Percentiles rank a stretch among this genome's conserved stretches.
Evolutionary conservation across 2,888 invertebrate species (phyloP).

Genomic region (Protophormia terraenovae): DNA sequence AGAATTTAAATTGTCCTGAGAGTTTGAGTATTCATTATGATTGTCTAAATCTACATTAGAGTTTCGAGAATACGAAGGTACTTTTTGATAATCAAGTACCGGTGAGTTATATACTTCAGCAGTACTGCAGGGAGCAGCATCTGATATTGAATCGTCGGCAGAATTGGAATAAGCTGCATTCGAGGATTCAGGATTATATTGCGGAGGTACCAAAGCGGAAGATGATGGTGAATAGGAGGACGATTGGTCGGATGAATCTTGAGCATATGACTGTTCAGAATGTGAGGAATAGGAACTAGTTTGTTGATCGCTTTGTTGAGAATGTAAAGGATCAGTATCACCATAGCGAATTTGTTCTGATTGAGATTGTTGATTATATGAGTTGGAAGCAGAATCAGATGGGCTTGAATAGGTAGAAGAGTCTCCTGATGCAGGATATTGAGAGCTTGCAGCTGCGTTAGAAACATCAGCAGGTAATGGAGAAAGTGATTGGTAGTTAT

Average conservation of each 20-base stretch:
- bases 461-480: neutral
- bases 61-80: neutral
- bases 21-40: neutral
- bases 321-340: no score
- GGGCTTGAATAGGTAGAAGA: neutral
- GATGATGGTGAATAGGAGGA: neutral
- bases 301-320: neutral
- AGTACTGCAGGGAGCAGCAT: neutral
- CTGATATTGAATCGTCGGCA: neutral
- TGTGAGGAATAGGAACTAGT: neutral
- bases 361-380: neutral
- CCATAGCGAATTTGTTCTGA: neutral
- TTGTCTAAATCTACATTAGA: neutral
- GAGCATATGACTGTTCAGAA: neutral
- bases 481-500: no score
- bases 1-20: neutral
- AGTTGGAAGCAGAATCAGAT: neutral
- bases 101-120: neutral
- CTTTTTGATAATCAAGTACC: neutral
- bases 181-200: neutral
- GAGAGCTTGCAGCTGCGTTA: neutral
- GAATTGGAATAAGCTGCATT: neutral
- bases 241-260: neutral
- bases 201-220: neutral
- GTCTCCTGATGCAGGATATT: neutral